Evolutionary conservation across 2,888 invertebrate species (phyloP).

Genomic region (Pimpla rufipes): DNA sequence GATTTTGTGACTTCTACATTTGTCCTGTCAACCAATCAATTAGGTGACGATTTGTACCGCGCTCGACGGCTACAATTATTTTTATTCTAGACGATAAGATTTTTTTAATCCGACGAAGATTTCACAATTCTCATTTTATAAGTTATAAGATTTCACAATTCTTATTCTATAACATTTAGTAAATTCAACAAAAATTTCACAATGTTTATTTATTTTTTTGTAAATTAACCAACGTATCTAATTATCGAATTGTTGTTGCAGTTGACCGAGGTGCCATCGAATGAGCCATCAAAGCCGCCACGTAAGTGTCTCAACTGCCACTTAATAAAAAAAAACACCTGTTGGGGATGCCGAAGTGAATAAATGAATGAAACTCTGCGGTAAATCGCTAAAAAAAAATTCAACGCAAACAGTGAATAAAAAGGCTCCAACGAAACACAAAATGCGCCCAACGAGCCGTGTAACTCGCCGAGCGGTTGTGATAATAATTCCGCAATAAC

Average conservation of each 20-base stretch:
- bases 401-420: neutral
- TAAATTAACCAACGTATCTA: neutral
- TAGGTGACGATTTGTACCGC: conserved; percentile 3
- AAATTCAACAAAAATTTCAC: neutral
- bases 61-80: no score
- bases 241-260: conserved; percentile 78
- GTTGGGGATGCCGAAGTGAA: neutral
- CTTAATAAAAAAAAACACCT: neutral
- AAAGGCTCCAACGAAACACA: neutral
- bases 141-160: no score
- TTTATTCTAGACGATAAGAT: no score
- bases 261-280: conserved; percentile 84
- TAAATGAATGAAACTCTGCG: neutral
- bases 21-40: neutral
- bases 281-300: conserved; percentile 84
- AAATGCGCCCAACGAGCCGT: neutral
- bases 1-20: neutral
- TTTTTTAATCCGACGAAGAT: neutral
- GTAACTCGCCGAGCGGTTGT: neutral
- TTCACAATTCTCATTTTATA: no score
- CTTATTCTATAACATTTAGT: neutral
- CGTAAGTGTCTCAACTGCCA: conserved; percentile 83
- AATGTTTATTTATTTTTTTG: neutral
- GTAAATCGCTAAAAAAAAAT: neutral
- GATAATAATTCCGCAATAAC: conserved; percentile 13